Evolutionary conservation across 1,140 invertebrate genomes (phyloP), one percentile per base, ranked within the genome.

Genomic region (Aphidius ervi): DNA sequence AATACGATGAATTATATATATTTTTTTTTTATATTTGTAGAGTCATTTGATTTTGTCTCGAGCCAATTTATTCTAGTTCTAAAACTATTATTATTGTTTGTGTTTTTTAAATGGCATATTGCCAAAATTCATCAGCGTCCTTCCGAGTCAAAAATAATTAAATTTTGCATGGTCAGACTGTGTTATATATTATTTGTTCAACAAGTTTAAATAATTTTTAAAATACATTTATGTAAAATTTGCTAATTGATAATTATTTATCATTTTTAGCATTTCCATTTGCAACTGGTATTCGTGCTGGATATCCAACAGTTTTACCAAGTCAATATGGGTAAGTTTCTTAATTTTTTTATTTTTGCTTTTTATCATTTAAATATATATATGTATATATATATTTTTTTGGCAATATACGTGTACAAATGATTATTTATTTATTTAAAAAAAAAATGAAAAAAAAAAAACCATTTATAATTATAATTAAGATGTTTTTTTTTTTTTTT

Each of bases 301-400:
- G 87, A 56, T 89, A 88, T 70, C 87, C 83, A 52, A 81, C 88
- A 43, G 83, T 88, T 45, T 74, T 90, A 67, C 87, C 85, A 23
- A 81, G 86, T 59, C 87, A 88, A 70, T 89, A 88, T 72, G 87
- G 88, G 88, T 90, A 77, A 89, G 87, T 88, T 69, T 41, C 47
- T 47, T 16, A 16, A 16, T 42, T 37, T 43, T 62, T 39, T 53
- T 10, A n/a, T 9, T 9, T 10, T 37, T 5, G 20, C 8, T 40
- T 10, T 10, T 53, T 6, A 10, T 16, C 9, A 9, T 5, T 53
- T 53, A 5, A 9, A 7, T 53, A 40, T 10, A 9, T 6, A 41
- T 53, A 40, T 10, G 1, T 6, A 41, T 39, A 6, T 1, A 1
- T 6, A 48, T 48, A 10, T n/a, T 3, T 31, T 31, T 31, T 31